Percentiles rank a stretch among this genome's conserved stretches.
These are phyloP conservation scores for Microctonus hyperodae DNA, from an alignment of 2,888 invertebrate genomes.

Conservation along the genomic window DNA sequence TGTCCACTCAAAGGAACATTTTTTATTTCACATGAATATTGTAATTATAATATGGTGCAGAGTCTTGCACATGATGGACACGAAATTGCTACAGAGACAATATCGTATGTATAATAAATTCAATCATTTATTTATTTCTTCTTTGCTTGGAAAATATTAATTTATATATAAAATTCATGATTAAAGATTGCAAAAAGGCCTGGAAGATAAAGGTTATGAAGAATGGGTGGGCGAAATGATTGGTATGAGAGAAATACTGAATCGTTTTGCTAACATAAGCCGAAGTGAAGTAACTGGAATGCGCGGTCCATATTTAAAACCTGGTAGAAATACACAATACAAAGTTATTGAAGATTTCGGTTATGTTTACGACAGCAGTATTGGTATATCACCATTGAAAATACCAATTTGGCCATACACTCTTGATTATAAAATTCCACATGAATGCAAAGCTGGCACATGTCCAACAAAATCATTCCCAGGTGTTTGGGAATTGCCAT, in stretches of 20 bases:
- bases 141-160: neutral
- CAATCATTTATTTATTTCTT: constrained; percentile 2
- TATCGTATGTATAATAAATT: constrained; percentile 69
- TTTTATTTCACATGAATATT: constrained; percentile 88
- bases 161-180: neutral
- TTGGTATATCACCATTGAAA: constrained; percentile 81
- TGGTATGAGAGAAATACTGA: constrained; percentile 88
- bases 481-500: constrained; percentile 90
- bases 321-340: constrained; percentile 91
- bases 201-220: constrained; percentile 90
- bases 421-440: constrained; percentile 89
- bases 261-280: constrained; percentile 82
- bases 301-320: constrained; percentile 88
- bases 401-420: constrained; percentile 95
- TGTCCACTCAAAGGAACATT: constrained; percentile 91
- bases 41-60: constrained; percentile 94
- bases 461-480: constrained; percentile 90
- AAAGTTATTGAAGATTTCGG: constrained; percentile 93
- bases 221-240: constrained; percentile 95
- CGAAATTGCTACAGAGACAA: constrained; percentile 79
- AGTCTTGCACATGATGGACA: constrained; percentile 87
- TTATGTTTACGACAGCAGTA: constrained; percentile 91
- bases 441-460: constrained; percentile 92
- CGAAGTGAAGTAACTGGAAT: constrained; percentile 84
- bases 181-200: constrained; percentile 75